Base-by-base conservation (phyloP, 2,888 invertebrate species). In the Drosophila multiciliata region DNA sequence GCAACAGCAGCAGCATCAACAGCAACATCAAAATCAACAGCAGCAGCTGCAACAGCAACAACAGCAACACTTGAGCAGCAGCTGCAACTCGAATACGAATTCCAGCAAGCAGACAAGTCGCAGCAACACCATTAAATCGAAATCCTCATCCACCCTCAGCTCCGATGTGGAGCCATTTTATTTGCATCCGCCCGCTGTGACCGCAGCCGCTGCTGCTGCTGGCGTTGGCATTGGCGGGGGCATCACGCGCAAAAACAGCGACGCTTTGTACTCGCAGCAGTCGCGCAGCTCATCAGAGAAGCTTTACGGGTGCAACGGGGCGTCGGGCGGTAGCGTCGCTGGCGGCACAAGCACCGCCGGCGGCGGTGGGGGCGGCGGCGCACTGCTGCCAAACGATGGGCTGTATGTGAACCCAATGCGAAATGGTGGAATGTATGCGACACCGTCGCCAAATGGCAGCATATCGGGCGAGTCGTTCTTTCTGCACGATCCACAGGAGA, bases 341-440 rank as follows among this genome's bases (percentile, higher is more conserved):
- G 69, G n/a, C 45, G 49, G 38, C 12, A 42, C 40, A 5, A 33
- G 60, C 23, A 66, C 15, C 15, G 63, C 42, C 15, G 61, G 69
- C 3, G 61, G 68, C 3, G 65, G 69, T 0, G 55, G 68, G 2
- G 55, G 57, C 0, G 52, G 68, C 3, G 62, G 73, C 0, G 67
- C 77, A 2, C 17, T 85, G 60, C 66, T 93, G 65, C 93, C 93
- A 54, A 93, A 93, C 66, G 97, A 97, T 86, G 97, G 97, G 0
- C 94, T 97, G 49, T 97, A 97, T 91, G 96, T 97, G 71, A 97
- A 97, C 92, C 97, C 97, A 0, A 97, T 97, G 96, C 93, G 94
- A 45, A 90, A 89, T 45, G 90, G 90, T 0, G 91, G 90, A 15
- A 93, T 94, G 93, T 93, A 83, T 93, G 94, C 92, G 92, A 95